Percentiles rank a stretch among this genome's conserved stretches.
Conservation (phyloP, 2,797 vertebrate genomes). For the Sebastes variabilis region DNA sequence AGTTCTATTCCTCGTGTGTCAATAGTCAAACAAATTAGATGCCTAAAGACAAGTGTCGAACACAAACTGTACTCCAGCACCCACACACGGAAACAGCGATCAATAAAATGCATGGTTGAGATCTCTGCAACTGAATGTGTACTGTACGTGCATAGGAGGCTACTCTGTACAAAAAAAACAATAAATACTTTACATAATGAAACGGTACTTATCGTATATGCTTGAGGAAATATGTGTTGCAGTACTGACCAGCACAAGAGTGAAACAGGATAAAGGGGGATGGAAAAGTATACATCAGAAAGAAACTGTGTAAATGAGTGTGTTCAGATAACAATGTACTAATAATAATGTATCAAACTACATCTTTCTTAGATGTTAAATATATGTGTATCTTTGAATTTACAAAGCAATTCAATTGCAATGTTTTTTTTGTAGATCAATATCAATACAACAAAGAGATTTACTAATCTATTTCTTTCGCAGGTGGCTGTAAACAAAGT, state of each 20-base stretch:
- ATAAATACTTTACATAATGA: not conserved
- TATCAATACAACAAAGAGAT: not conserved
- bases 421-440: not conserved
- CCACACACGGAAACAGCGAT: not conserved
- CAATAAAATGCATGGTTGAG: not conserved
- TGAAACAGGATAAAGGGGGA: not conserved
- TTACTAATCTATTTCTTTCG: not conserved
- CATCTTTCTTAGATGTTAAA: not conserved
- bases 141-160: not conserved
- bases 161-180: not conserved
- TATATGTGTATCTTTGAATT: not conserved
- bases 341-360: not conserved
- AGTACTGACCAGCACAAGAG: not conserved
- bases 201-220: not conserved
- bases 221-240: not conserved
- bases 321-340: not conserved
- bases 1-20: not conserved
- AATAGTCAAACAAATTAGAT: conserved; percentile 4
- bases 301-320: not conserved
- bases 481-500: not conserved
- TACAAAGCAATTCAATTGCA: not conserved
- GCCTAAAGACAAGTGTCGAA: conserved; percentile 4
- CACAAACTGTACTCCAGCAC: not conserved
- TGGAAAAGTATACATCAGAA: not conserved
- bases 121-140: not conserved